Conservation (phyloP, 2,888 invertebrate species). For the Sturmia bella region DNA sequence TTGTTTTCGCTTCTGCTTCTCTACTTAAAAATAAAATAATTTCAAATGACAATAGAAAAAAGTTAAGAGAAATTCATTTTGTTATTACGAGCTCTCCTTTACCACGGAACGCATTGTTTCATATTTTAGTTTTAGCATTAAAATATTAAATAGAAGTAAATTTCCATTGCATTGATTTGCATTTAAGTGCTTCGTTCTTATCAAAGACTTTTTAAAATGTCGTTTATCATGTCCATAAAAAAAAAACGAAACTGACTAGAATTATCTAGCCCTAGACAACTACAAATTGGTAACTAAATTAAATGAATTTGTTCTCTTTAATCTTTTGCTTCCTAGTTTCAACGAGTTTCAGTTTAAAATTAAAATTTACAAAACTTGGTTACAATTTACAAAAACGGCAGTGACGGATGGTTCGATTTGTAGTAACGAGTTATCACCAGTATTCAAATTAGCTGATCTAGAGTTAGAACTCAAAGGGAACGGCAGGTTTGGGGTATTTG, state of each 20-base stretch:
- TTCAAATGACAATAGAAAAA: conserved; percentile 69
- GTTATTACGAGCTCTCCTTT: conserved; percentile 5
- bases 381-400: conserved; percentile 73
- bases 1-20: conserved; percentile 33
- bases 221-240: conserved; percentile 64
- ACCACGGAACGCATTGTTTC: neutral
- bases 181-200: conserved; percentile 44
- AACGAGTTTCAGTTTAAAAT: conserved; percentile 31
- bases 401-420: conserved; percentile 65
- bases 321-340: conserved; percentile 22
- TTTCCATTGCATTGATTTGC: conserved; percentile 72
- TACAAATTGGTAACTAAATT: conserved; percentile 57
- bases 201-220: conserved; percentile 7
- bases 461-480: conserved; percentile 78
- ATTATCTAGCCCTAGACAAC: conserved; percentile 81
- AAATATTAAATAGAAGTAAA: conserved; percentile 62
- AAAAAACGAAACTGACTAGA: conserved; percentile 81
- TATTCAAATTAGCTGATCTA: conserved; percentile 54
- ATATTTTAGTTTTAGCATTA: conserved; percentile 66
- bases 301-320: conserved; percentile 11
- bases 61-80: conserved; percentile 63
- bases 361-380: conserved; percentile 72
- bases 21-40: conserved; percentile 30
- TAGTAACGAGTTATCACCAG: conserved; percentile 62
- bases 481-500: conserved; percentile 77